Evolutionary conservation across 2,113 vertebrate genomes (phyloP).

Genomic region (Pangasianodon hypophthalmus): DNA sequence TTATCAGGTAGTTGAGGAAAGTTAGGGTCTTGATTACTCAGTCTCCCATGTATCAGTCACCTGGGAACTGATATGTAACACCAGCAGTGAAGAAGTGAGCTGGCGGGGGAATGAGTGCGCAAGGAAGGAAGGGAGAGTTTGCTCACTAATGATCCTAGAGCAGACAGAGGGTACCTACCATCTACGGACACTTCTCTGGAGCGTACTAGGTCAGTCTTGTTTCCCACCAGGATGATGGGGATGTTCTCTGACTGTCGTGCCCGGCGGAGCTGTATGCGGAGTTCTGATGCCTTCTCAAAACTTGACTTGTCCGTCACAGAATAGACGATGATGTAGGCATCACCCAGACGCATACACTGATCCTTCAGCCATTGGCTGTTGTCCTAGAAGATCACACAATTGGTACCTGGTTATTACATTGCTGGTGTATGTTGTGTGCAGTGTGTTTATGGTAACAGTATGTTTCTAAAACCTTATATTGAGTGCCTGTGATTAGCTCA

Average conservation of each 20-base stretch:
- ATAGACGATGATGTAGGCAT: slow-evolving; percentile 97
- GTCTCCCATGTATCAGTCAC: neutral
- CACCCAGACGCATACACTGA: slow-evolving; percentile 97
- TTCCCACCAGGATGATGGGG: slow-evolving; percentile 98
- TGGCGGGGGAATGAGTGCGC: neutral
- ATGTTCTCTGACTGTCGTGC: slow-evolving; percentile 94
- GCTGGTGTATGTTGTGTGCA: neutral
- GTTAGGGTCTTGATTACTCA: neutral
- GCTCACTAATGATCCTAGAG: neutral
- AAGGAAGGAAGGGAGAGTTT: neutral
- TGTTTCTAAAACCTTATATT: neutral
- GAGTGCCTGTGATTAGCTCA: slow-evolving; percentile 60
- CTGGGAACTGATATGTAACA: neutral
- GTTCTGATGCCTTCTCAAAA: slow-evolving; percentile 96
- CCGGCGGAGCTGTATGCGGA: slow-evolving; percentile 92
- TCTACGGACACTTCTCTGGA: slow-evolving; percentile 95
- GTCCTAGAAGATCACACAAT: slow-evolving; percentile 73
- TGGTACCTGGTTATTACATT: neutral
- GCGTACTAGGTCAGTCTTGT: slow-evolving; percentile 96
- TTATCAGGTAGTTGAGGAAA: neutral
- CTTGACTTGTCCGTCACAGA: slow-evolving; percentile 97
- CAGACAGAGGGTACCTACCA: slow-evolving; percentile 75
- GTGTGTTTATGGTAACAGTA: neutral
- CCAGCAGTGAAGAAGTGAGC: neutral
- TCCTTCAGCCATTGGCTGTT: slow-evolving; percentile 91